Percentiles rank a stretch among this genome's conserved stretches.
These are phyloP conservation scores for Phrynocephalus vlangalii DNA, from an alignment of 2,797 vertebrate species.

Conservation along the genomic window DNA sequence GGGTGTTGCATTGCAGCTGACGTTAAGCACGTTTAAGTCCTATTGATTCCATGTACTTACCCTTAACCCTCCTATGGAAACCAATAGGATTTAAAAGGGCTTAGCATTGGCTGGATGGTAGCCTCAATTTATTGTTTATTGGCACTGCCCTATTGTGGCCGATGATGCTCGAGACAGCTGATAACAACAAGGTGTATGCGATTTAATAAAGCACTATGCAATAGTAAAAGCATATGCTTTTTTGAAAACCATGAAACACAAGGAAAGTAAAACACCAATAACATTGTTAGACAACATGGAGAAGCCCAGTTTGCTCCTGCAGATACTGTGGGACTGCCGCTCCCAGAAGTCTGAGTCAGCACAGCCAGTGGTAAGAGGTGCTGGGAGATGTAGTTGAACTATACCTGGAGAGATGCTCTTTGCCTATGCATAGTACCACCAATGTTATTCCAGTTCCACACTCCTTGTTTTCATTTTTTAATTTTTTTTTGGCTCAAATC, in stretches of 20 bases:
- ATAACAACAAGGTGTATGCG: background rate
- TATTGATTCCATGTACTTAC: background rate
- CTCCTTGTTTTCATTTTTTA: too few relatives aligned
- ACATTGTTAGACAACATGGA: background rate
- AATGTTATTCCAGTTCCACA: too few relatives aligned
- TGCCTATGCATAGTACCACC: too few relatives aligned
- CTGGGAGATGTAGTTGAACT: too few relatives aligned
- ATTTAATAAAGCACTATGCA: background rate
- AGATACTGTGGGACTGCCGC: too few relatives aligned
- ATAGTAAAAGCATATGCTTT: background rate
- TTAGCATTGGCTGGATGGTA: background rate
- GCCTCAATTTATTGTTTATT: background rate
- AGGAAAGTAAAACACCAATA: too few relatives aligned
- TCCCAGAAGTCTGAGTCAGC: too few relatives aligned
- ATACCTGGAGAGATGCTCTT: too few relatives aligned
- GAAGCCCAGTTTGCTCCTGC: too few relatives aligned
- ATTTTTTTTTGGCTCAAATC: too few relatives aligned
- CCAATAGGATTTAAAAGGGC: background rate
- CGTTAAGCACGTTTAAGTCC: background rate
- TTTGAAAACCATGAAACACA: background rate
- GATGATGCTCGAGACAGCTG: background rate
- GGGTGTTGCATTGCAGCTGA: background rate
- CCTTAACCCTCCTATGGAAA: background rate
- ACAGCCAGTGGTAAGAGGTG: too few relatives aligned
- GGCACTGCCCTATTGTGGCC: background rate